Evolutionary conservation across 2,797 vertebrate species (phyloP).

Genomic region (Kryptolebias ocellatus): DNA sequence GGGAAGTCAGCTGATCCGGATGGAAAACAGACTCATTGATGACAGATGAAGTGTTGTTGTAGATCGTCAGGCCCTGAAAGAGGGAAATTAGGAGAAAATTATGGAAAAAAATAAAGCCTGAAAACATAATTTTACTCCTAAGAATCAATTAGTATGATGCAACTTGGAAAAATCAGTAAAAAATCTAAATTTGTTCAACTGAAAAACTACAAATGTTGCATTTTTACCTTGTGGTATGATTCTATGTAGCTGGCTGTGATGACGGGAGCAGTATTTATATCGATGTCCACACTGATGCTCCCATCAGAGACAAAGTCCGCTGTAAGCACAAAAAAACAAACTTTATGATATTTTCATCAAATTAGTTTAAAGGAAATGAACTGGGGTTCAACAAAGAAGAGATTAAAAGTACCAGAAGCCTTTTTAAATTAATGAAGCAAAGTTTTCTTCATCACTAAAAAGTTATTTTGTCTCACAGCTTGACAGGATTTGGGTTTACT

Average conservation of each 20-base stretch:
- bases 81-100: not conserved
- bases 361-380: not conserved
- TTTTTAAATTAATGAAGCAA: too few relatives aligned
- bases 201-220: not conserved
- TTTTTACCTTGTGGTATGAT: conserved; percentile 89
- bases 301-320: conserved; percentile 84
- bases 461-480: too few relatives aligned
- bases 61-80: conserved; percentile 81
- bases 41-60: conserved; percentile 68
- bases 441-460: too few relatives aligned
- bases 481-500: not conserved
- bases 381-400: not conserved
- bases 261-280: conserved; percentile 78
- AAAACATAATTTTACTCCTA: too few relatives aligned
- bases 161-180: too few relatives aligned
- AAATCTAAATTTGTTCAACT: not conserved
- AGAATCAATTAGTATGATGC: too few relatives aligned
- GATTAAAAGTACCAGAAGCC: not conserved
- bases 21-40: conserved; percentile 80
- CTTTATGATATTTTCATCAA: not conserved
- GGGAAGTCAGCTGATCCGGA: conserved; percentile 78
- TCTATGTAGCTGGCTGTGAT: conserved; percentile 86
- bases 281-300: conserved; percentile 83
- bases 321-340: conserved; percentile 50
- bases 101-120: not conserved